A percentile compares a stretch with the other conserved stretches of the same genome.
phyloP scores from a whole-genome alignment of 1,140 invertebrate species.

The Atta colombica region DNA sequence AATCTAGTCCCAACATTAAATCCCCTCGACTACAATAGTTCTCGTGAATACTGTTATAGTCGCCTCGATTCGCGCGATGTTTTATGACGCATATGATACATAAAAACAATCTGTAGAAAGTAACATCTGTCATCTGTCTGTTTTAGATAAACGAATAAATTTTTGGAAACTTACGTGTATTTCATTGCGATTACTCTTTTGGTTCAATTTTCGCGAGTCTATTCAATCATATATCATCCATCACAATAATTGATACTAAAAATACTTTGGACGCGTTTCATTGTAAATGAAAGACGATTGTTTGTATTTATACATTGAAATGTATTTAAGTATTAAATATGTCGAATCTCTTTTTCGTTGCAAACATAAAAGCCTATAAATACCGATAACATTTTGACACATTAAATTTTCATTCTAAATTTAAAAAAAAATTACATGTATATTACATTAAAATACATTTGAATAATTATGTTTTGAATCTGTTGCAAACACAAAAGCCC shows the following conservation, averaged over 20 bases:
- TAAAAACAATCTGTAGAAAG: constrained; percentile 16
- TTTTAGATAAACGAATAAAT: background rate
- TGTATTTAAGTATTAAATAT: background rate
- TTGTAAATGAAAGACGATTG: background rate
- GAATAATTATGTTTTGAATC: background rate
- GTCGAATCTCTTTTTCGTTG: background rate
- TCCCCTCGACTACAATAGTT: background rate
- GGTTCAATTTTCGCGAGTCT: background rate
- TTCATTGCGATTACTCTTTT: background rate
- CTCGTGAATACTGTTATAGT: background rate
- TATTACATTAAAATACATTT: background rate
- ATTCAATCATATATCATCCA: background rate
- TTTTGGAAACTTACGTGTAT: background rate
- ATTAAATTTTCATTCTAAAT: background rate
- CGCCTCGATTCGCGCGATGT: background rate
- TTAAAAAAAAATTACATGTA: background rate
- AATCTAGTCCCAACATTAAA: background rate
- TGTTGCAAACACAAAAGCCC: background rate
- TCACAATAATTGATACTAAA: background rate
- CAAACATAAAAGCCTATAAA: background rate
- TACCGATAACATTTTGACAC: background rate
- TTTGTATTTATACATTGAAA: background rate
- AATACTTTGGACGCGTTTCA: background rate
- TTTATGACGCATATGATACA: constrained; percentile 27
- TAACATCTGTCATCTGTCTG: background rate